These are phyloP conservation scores for Pachycephala philippinensis DNA, from an alignment of 2,113 vertebrate genomes.

Conservation along the genomic window DNA sequence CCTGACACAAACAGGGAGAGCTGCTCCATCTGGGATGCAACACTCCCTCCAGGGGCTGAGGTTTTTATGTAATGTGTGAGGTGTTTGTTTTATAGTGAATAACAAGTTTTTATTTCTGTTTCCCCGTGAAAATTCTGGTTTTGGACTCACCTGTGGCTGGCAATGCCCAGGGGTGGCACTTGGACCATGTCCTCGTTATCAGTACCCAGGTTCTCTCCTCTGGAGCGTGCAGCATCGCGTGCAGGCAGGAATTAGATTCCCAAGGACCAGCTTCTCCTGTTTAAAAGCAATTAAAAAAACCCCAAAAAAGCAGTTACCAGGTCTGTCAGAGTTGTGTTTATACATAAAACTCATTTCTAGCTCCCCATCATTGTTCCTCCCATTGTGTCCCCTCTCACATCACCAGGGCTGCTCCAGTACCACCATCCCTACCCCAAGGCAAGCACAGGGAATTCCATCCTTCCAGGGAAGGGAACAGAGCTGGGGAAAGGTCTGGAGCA, in stretches of 20 bases:
- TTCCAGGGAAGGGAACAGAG: background rate
- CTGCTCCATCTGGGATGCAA: fast-evolving
- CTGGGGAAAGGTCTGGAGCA: background rate
- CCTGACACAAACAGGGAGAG: background rate
- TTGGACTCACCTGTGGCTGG: constrained; percentile 30
- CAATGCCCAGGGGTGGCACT: background rate
- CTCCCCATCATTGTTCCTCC: background rate
- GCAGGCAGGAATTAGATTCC: background rate
- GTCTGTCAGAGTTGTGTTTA: background rate
- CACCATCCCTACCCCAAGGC: fast-evolving
- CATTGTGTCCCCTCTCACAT: background rate
- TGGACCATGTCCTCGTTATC: background rate
- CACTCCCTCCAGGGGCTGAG: background rate
- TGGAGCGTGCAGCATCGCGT: background rate
- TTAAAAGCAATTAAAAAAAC: background rate
- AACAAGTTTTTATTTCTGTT: background rate
- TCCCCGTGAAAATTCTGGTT: background rate
- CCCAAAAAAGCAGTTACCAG: fast-evolving
- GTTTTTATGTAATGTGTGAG: no score
- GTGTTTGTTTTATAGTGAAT: no score
- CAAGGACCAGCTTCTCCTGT: background rate
- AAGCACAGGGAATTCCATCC: background rate
- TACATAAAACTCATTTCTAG: background rate
- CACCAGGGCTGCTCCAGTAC: background rate
- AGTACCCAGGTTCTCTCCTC: background rate